These are phyloP conservation scores for Dolichopus griseipennis DNA, from an alignment of 2,888 invertebrate species.

Conservation along the genomic window DNA sequence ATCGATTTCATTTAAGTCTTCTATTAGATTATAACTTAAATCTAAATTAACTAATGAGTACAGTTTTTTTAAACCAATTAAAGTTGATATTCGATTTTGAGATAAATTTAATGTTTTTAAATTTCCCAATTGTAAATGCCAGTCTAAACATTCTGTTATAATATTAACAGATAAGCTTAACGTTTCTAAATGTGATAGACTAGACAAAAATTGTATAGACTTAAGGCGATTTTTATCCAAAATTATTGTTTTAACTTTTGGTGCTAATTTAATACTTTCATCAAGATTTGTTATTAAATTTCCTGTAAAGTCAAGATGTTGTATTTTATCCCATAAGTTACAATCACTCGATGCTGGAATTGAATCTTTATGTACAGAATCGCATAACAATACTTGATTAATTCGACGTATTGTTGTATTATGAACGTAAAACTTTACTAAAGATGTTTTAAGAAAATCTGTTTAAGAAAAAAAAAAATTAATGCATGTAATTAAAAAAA, in stretches of 20 bases:
- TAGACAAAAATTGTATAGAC: slow-evolving; percentile 66
- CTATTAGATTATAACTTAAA: slow-evolving; percentile 76
- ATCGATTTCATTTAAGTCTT: slow-evolving; percentile 70
- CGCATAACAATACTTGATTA: slow-evolving; percentile 74
- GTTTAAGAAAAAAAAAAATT: slow-evolving; percentile 29
- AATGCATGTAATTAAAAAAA: background rate
- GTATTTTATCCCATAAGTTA: slow-evolving; percentile 55
- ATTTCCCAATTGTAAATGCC: slow-evolving; percentile 82
- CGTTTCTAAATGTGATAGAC: slow-evolving; percentile 64
- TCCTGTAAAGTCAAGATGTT: slow-evolving; percentile 64
- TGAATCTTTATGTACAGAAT: slow-evolving; percentile 63
- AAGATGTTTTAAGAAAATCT: slow-evolving; percentile 38
- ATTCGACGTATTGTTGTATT: slow-evolving; percentile 45
- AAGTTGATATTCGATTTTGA: slow-evolving; percentile 67
- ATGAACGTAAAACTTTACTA: slow-evolving; percentile 44
- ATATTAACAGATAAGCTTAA: slow-evolving; percentile 75
- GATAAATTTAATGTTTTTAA: slow-evolving; percentile 76
- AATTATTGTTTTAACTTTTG: slow-evolving; percentile 59
- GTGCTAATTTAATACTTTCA: slow-evolving; percentile 67
- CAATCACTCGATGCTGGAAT: background rate
- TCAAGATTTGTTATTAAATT: slow-evolving; percentile 72
- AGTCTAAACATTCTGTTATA: slow-evolving; percentile 60
- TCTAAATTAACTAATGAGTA: slow-evolving; percentile 80
- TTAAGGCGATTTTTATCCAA: slow-evolving; percentile 71
- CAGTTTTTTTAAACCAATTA: slow-evolving; percentile 68